Evolutionary conservation across 2,113 vertebrate genomes (phyloP).

Genomic region (Leiothrix lutea): DNA sequence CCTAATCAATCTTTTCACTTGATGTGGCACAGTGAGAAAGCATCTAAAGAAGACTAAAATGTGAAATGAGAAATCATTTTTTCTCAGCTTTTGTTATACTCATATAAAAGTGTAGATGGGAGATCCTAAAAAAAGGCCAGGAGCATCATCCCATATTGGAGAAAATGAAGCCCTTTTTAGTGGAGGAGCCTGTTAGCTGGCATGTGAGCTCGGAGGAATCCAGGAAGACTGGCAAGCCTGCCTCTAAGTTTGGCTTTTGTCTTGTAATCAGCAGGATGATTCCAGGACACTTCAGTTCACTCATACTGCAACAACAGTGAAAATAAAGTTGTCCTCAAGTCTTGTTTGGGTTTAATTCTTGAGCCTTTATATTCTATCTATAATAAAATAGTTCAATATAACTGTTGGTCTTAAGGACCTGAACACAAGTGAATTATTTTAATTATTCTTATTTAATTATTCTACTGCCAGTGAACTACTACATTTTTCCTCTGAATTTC

Average conservation of each 20-base stretch:
- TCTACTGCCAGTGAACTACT: background rate
- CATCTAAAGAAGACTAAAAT: background rate
- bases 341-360: background rate
- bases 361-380: background rate
- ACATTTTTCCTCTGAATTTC: background rate
- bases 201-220: background rate
- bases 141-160: background rate
- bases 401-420: background rate
- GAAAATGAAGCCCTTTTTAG: background rate
- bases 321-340: background rate
- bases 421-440: background rate
- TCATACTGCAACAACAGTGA: background rate
- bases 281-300: background rate
- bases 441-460: background rate
- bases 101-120: background rate
- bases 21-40: background rate
- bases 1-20: background rate
- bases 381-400: background rate
- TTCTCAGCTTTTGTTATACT: background rate
- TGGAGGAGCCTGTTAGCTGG: background rate
- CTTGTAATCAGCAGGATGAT: background rate
- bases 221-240: background rate
- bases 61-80: background rate
- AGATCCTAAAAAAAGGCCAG: background rate
- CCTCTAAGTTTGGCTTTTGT: background rate